These are phyloP conservation scores for Drosophila formosana DNA, from an alignment of 2,888 invertebrate genomes.

Conservation along the genomic window DNA sequence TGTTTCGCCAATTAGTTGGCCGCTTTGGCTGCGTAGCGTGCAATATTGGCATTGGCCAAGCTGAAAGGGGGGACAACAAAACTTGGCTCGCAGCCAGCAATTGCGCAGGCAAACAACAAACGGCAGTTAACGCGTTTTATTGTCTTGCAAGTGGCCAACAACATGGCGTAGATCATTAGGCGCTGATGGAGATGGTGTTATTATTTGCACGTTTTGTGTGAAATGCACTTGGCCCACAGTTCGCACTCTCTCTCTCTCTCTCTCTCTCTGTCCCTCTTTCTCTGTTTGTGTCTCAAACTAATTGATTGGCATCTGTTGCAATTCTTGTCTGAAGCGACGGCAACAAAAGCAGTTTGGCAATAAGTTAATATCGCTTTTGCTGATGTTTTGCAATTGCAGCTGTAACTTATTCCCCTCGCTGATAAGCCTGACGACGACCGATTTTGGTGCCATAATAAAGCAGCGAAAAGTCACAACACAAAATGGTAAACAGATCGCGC, in stretches of 20 bases:
- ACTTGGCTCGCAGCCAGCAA: constrained; percentile 56
- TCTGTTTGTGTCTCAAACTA: not conserved
- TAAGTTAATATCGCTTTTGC: constrained; percentile 62
- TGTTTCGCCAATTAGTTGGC: constrained; percentile 73
- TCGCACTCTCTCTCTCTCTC: constrained; percentile 13
- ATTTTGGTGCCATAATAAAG: constrained; percentile 63
- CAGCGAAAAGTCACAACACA: constrained; percentile 64
- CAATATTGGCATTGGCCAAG: constrained; percentile 56
- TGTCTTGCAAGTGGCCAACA: constrained; percentile 23
- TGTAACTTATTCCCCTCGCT: constrained; percentile 12
- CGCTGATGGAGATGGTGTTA: constrained; percentile 82
- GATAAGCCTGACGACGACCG: constrained; percentile 58
- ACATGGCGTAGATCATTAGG: constrained; percentile 82
- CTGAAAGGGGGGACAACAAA: constrained; percentile 26
- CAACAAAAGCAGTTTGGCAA: constrained; percentile 52
- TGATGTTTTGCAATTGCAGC: constrained; percentile 68
- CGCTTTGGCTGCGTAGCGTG: constrained; percentile 70
- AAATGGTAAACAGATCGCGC: constrained; percentile 74
- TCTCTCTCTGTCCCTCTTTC: constrained; percentile 8
- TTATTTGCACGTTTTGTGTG: constrained; percentile 85
- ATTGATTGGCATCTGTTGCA: constrained; percentile 7
- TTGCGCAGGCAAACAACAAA: constrained; percentile 60
- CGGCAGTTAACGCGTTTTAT: constrained; percentile 31
- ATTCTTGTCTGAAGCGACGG: not conserved
- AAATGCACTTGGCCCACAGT: constrained; percentile 69